Base-by-base conservation (phyloP, 2,888 invertebrate genomes). In the Salticus scenicus region DNA sequence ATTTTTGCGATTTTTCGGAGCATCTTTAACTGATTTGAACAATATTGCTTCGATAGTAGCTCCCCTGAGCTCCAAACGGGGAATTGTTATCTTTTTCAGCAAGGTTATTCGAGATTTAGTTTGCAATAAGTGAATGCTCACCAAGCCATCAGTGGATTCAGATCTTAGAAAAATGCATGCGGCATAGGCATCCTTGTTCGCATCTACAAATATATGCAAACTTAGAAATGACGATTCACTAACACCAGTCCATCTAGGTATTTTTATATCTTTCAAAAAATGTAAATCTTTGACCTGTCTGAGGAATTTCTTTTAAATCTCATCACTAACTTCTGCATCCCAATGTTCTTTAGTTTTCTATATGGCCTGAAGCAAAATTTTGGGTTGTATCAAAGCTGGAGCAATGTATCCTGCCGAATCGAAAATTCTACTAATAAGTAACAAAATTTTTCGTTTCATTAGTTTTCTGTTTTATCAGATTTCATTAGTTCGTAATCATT, bases 401-500 rank as follows among this genome's bases (percentile, higher is more conserved):
- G 41, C 14, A 14, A 41, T 1, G 17, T 41, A 41, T 24, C 70
- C 24, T 12, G 24, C 12, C 4, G 70, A 41, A 41, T 41, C 24
- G 27, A 37, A 37, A 24, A 70, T 17, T 33, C 20, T 17, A 1
- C 20, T 8, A 41, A 27, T 42, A 20, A 70, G 12, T 10, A 67
- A 76, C 5, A 67, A 31, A 0, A 76, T 42, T 47, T 47, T 67
- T 20, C 77, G 47, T 57, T 69, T 77, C 10, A 33, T 77, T 27
- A 77, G 14, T 20, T 51, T 74, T 64, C 51, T 14, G 1, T 47
- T 67, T 76, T 42, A 14, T 70, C 70, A 41, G 42, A 42, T 41
- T 70, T 27, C 41, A 70, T 12, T 42, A 0, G 5, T 69, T 31
- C 33, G 1, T 24, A 42, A 8, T 42, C 42, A 1, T 42, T 41